A percentile compares a stretch with the other conserved stretches of the same genome.
These are phyloP conservation scores for Laterallus jamaicensis DNA, from an alignment of 2,113 vertebrate species.

Conservation along the genomic window DNA sequence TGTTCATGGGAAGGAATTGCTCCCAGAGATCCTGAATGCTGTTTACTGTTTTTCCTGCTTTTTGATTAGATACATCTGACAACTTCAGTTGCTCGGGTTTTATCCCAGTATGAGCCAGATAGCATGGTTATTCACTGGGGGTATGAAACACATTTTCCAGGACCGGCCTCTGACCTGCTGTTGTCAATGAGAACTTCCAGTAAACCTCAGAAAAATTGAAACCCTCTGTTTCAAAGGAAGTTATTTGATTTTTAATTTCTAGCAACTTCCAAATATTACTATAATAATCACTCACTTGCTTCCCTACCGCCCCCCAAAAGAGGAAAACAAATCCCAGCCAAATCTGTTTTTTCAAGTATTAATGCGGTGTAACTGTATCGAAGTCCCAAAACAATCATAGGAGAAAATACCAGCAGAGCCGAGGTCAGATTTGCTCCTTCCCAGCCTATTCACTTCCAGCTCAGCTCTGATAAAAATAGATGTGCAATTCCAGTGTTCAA, in stretches of 20 bases:
- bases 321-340: not conserved
- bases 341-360: not conserved
- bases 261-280: not conserved
- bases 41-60: conserved; percentile 25
- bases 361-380: not conserved
- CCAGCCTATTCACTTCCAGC: not conserved
- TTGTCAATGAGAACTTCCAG: not conserved
- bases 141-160: not conserved
- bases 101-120: not conserved
- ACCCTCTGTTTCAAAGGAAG: not conserved
- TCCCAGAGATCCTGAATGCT: conserved; percentile 16
- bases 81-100: not conserved
- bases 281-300: not conserved
- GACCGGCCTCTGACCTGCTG: not conserved
- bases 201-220: not conserved
- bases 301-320: not conserved
- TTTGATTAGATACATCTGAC: not conserved
- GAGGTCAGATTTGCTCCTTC: not conserved
- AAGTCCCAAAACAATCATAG: not conserved
- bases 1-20: not conserved
- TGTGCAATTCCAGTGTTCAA: not conserved
- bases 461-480: not conserved
- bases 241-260: conserved; percentile 8
- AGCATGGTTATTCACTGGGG: not conserved
- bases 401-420: not conserved